Percentiles rank a stretch among this genome's conserved stretches.
Conservation (phyloP, 2,888 invertebrate genomes). For the Nemoura dubitans region DNA sequence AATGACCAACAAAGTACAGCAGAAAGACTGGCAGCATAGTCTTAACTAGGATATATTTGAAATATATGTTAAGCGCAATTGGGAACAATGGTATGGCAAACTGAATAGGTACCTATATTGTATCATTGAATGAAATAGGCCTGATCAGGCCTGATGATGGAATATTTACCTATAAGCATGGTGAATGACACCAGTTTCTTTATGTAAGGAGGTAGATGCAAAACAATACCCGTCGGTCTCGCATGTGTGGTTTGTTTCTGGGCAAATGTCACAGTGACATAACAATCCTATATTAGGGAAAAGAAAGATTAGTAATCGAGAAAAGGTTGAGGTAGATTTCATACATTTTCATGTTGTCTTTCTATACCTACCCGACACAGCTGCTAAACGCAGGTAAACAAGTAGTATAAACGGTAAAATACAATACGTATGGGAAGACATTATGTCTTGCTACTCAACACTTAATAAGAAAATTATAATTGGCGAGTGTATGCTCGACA, state of each 20-base stretch:
- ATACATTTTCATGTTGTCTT: conserved; percentile 7
- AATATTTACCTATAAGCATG: conserved; percentile 81
- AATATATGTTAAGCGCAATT: background rate
- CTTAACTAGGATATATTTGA: background rate
- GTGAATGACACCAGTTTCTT: conserved; percentile 65
- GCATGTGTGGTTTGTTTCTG: conserved; percentile 80
- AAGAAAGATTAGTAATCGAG: background rate
- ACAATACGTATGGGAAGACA: conserved; percentile 50
- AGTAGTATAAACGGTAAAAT: conserved; percentile 47
- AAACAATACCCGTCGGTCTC: conserved; percentile 91
- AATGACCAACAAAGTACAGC: background rate
- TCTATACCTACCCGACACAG: conserved; percentile 48
- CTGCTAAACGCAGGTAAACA: conserved; percentile 49
- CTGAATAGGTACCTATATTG: background rate
- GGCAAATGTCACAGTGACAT: conserved; percentile 85
- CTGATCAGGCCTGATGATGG: background rate
- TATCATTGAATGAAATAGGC: too few species aligned
- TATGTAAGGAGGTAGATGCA: conserved; percentile 76
- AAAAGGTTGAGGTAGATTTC: background rate
- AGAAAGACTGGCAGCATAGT: background rate
- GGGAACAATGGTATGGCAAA: background rate
- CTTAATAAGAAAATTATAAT: conserved; percentile 45
- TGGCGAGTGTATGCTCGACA: background rate
- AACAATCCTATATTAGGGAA: conserved; percentile 70
- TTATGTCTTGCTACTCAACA: conserved; percentile 41